Conservation (phyloP, 2,888 invertebrate species). For the Apomyelois bistriatella region DNA sequence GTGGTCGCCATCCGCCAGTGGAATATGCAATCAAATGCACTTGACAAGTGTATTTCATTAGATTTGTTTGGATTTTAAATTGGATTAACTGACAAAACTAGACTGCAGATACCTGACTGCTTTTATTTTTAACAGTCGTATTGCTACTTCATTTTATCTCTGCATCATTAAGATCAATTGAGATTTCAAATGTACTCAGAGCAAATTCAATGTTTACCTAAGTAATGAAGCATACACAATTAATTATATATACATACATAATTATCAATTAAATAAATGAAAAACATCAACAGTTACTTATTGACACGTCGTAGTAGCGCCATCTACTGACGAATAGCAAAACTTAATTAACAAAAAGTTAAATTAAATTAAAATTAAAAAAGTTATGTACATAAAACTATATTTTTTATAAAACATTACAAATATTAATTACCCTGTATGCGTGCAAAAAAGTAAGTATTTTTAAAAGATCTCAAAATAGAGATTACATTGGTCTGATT, state of each 20-base stretch:
- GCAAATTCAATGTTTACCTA: too few relatives aligned
- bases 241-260: too few relatives aligned
- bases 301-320: conserved; percentile 26
- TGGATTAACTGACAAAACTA: neutral
- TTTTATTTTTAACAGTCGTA: too few relatives aligned
- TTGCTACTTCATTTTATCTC: too few relatives aligned
- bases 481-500: neutral
- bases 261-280: neutral
- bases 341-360: conserved; percentile 16
- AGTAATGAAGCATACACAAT: too few relatives aligned
- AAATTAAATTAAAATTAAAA: too few relatives aligned
- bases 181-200: too few relatives aligned
- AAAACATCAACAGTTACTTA: neutral
- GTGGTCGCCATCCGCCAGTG: conserved; percentile 34
- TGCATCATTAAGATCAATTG: too few relatives aligned
- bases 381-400: too few relatives aligned
- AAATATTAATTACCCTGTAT: neutral
- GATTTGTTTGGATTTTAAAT: conserved; percentile 18
- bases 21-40: conserved; percentile 38
- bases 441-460: neutral
- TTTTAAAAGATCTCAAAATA: conserved; percentile 3
- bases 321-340: conserved; percentile 62
- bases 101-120: too few relatives aligned
- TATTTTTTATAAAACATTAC: too few relatives aligned
- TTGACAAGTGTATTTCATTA: conserved; percentile 25